Conservation (phyloP, 2,888 invertebrate genomes). For the Fabriciana adippe region DNA sequence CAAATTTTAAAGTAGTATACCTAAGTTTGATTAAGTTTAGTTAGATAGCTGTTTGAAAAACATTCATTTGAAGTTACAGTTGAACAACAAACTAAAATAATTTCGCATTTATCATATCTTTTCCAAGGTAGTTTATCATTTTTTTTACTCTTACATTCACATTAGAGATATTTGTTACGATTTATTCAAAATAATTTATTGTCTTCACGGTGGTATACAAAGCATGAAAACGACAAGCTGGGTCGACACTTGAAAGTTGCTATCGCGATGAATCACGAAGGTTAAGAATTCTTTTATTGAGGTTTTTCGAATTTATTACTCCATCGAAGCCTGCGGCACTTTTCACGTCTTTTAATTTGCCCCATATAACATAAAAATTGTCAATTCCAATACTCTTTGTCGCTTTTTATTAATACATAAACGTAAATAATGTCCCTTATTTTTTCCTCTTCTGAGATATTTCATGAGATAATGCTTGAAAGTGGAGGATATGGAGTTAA, state of each 20-base stretch:
- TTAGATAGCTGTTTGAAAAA: no score
- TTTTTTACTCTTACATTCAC: not conserved
- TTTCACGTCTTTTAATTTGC: constrained; percentile 13
- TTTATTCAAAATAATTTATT: no score
- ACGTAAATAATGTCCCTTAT: not conserved
- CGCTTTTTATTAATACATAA: constrained; percentile 5
- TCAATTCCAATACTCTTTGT: constrained; percentile 10
- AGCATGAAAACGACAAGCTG: constrained; percentile 21
- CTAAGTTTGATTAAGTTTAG: no score
- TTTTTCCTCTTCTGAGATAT: not conserved
- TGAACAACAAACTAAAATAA: no score
- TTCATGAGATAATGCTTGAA: not conserved
- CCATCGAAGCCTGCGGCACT: constrained; percentile 20
- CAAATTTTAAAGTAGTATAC: no score
- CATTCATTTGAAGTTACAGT: no score
- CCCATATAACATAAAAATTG: constrained; percentile 14
- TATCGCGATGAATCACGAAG: constrained; percentile 33
- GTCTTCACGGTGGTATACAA: constrained; percentile 2
- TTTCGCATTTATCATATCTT: no score
- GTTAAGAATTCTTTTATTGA: constrained; percentile 28
- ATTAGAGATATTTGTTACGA: not conserved
- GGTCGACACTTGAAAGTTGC: constrained; percentile 33
- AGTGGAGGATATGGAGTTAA: no score
- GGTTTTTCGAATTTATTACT: constrained; percentile 30
- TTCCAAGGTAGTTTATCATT: no score